A percentile compares a stretch with the other conserved stretches of the same genome.
Evolutionary conservation across 2,113 vertebrate species (phyloP).

Genomic region (Syngnathus typhle): DNA sequence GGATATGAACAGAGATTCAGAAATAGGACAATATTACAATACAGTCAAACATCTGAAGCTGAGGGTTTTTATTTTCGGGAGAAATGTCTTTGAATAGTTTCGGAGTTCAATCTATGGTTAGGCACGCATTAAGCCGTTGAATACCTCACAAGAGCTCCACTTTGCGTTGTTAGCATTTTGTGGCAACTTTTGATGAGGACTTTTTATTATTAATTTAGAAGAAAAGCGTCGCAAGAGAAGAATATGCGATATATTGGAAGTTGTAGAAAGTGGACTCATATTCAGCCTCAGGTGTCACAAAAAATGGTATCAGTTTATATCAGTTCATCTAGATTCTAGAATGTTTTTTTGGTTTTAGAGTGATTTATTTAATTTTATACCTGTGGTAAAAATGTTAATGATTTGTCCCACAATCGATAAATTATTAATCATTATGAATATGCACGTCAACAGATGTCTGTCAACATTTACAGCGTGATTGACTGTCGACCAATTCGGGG

Average conservation of each 20-base stretch:
- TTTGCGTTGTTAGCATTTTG: not conserved
- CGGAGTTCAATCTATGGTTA: not conserved
- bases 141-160: not conserved
- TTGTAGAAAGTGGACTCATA: not conserved
- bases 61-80: not conserved
- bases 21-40: not conserved
- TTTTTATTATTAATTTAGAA: not conserved
- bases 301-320: not conserved
- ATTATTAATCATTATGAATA: not conserved
- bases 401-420: not conserved
- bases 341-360: not conserved
- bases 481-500: too few relatives aligned
- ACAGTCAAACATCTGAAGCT: not conserved
- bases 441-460: not conserved
- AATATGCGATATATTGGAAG: not conserved
- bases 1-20: conserved; percentile 1
- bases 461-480: not conserved
- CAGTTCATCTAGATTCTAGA: not conserved
- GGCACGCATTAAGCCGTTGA: not conserved
- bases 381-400: not conserved
- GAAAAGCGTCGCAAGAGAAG: not conserved
- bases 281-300: not conserved
- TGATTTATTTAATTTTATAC: not conserved
- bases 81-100: not conserved
- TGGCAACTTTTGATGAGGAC: not conserved